Base-by-base conservation (phyloP, 2,888 invertebrate species). In the Serrognathus titanus region DNA sequence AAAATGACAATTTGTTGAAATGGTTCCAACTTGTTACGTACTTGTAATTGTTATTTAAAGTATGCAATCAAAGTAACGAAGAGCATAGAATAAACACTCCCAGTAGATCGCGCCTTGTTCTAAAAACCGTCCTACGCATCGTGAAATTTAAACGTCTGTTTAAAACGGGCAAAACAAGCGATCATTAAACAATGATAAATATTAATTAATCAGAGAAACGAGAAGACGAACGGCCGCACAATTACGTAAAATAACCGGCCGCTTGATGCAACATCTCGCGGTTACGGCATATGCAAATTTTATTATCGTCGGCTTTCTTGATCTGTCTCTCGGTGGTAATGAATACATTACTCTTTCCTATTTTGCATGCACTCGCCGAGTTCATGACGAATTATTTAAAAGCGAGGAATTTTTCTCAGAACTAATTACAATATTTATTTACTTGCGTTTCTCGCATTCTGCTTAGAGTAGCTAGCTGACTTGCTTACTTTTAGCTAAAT, bases 291-390 rank as follows among this genome's bases (percentile, higher is more conserved):
- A 63, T 63, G 65, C 51, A 62, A 65, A 63, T 63, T 58, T 56
- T 55, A 58, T 61, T 49, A 55, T 55, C 53, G 62, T 57, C 61
- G 65, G 62, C 57, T 57, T 56, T 61, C 59, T 62, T 62, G 59
- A 59, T 56, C 61, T 61, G 62, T 58, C 62, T 48, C 47, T 47
- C 52, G 53, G 54, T 39, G 53, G 55, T 55, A 55, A 55, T 58
- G 58, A 51, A 62, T 58, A 51, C 63, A 63, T 64, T 61, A 61
- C 38, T 58, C 61, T 52, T 48, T 31, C 38, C 47, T 51, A 55
- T 57, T 65, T 62, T 65, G 63, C 65, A 62, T 65, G 57, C 53
- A 45, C 41, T 40, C 40, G 40, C 36, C 46, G 53, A 39, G 20
- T 39, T 53, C 57, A 57, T 57, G 57, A 57, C 57, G 57, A 53